phyloP scores from a whole-genome alignment of 2,797 vertebrate species.

The Paramormyrops hopkinsi region DNA sequence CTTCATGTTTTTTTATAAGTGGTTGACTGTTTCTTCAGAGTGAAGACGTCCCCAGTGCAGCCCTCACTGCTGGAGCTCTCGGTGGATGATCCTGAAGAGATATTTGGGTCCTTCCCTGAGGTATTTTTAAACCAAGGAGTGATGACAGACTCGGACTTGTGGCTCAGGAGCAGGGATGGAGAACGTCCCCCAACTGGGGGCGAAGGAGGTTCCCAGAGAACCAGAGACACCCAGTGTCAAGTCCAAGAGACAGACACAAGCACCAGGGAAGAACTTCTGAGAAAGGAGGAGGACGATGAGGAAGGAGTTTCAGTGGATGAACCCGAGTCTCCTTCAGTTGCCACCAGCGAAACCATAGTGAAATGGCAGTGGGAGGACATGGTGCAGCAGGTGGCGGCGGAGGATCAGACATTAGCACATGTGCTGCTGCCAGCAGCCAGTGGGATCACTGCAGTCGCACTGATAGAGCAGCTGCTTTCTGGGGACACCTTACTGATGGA shows the following conservation, averaged over 20 bases:
- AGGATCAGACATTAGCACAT: conserved; percentile 70
- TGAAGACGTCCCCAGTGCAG: conserved; percentile 28
- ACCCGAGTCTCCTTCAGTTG: conserved; percentile 26
- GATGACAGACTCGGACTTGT: conserved; percentile 57
- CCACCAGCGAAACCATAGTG: conserved; percentile 27
- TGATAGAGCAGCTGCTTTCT: conserved; percentile 86
- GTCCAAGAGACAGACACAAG: conserved; percentile 33
- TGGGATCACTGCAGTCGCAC: conserved; percentile 73
- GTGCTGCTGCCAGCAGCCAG: conserved; percentile 65
- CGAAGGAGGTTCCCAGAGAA: conserved; percentile 19
- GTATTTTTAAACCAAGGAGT: conserved; percentile 57
- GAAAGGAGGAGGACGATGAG: conserved; percentile 29
- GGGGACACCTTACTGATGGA: conserved; percentile 70
- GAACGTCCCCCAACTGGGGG: conserved; percentile 28
- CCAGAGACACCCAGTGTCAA: conserved; percentile 10
- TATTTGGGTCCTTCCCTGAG: conserved; percentile 39
- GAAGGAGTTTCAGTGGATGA: conserved; percentile 41
- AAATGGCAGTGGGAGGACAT: conserved; percentile 61
- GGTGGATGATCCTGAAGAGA: conserved; percentile 38
- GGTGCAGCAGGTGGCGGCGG: conserved; percentile 63
- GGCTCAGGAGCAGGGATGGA: conserved; percentile 32
- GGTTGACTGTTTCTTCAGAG: conserved; percentile 25
- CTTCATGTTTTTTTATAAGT: background rate
- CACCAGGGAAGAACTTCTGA: background rate
- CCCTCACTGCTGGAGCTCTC: conserved; percentile 38